Evolutionary conservation across 2,888 invertebrate species (phyloP), one percentile per base, ranked within the genome.

Genomic region (Acrobasis consociella): DNA sequence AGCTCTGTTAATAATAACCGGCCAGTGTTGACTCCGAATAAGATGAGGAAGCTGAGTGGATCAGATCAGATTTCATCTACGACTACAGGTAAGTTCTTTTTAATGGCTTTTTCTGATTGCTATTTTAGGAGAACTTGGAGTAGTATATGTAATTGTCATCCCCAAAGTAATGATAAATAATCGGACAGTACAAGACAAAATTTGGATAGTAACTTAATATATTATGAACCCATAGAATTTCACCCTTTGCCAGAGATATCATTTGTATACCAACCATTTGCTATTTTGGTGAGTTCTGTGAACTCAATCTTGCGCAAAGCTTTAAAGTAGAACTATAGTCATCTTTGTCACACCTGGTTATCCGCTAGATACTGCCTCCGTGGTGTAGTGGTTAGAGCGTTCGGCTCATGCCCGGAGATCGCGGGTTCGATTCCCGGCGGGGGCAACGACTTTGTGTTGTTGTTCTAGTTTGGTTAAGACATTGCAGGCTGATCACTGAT

Each of bases 31-130:
- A 86, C 82, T 9, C 81, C 86, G 0, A 85, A 81, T 67, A 91
- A 91, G 65, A 80, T 89, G 9, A 83, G 92, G 62, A 91, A 83
- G 60, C 31, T 86, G 17, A 92, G 92, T 58, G 84, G 81, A n/a
- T 85, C 87, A 0, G 91, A 92, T 64, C 88, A 86, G 63, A 92
- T 92, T 15, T 79, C 90, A 0, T 92, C 92, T 0, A 92, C 92
- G 0, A 92, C 91, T 50, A 84, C 85, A 76, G 91, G 91, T 91
- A 67, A 77, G 76, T 67, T 58, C 55, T 50, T 42, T 17, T 59
- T 56, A 13, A 11, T 65, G 51, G 51, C 63, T 59, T 37, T 55
- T 38, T 55, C 11, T 31, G 9, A 10, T 15, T n/a, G n/a, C n/a
- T n/a, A n/a, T n/a, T n/a, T 42, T 42, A 46, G 42, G 9, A 17